phyloP scores from a whole-genome alignment of 1,140 invertebrate genomes.

The Pteromalus puparum region DNA sequence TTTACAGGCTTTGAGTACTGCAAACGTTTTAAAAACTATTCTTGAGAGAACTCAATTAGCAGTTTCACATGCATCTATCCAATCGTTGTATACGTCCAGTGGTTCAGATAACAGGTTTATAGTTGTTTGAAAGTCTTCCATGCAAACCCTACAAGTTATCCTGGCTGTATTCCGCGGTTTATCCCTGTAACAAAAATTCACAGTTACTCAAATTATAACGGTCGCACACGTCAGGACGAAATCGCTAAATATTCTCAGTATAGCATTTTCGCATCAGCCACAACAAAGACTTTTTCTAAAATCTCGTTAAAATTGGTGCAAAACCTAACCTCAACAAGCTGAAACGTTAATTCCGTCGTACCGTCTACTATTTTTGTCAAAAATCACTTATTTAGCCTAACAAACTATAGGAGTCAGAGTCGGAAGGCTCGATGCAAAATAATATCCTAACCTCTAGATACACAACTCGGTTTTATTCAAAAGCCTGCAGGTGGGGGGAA shows the following conservation, averaged over 20 bases:
- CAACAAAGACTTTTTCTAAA: too few species aligned
- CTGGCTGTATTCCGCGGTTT: conserved; percentile 92
- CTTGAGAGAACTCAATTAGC: conserved; percentile 81
- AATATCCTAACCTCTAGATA: conserved; percentile 35
- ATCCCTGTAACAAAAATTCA: conserved; percentile 83
- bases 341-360: neutral
- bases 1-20: too few species aligned
- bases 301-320: neutral
- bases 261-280: too few species aligned
- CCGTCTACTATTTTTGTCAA: neutral
- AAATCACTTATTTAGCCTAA: neutral
- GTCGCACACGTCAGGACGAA: neutral
- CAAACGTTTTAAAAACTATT: neutral
- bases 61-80: conserved; percentile 98
- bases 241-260: neutral
- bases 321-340: conserved; percentile 7
- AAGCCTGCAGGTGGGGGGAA: conserved; percentile 7
- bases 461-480: conserved; percentile 38
- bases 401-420: neutral
- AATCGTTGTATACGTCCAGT: conserved; percentile 99
- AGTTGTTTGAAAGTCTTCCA: conserved; percentile 97
- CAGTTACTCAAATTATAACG: conserved; percentile 32
- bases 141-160: conserved; percentile 95
- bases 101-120: conserved; percentile 98
- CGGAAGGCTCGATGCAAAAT: neutral